These are phyloP conservation scores for Mastomys coucha DNA, from an alignment of 2,113 vertebrate genomes.

Conservation along the genomic window DNA sequence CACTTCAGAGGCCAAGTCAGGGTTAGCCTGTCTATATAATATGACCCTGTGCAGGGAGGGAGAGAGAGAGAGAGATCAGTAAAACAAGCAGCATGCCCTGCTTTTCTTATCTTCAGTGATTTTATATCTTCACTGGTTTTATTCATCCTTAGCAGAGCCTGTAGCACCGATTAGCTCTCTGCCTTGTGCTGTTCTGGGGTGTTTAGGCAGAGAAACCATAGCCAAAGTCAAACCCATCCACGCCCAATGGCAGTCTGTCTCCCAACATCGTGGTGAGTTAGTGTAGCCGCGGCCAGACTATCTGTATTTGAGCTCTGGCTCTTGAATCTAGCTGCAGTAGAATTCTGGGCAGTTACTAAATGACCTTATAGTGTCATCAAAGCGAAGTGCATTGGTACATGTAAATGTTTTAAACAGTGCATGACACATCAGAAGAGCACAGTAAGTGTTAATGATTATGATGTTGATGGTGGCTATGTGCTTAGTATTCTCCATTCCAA, in stretches of 20 bases:
- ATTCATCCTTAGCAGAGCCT: not conserved
- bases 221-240: not conserved
- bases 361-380: not conserved
- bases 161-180: not conserved
- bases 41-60: not conserved
- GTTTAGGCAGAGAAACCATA: not conserved
- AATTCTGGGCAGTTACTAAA: not conserved
- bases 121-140: slow-evolving; percentile 18
- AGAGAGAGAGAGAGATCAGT: not conserved
- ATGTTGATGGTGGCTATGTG: not conserved
- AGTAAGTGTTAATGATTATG: not conserved
- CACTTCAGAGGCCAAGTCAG: not conserved
- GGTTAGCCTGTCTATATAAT: not conserved
- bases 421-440: not conserved
- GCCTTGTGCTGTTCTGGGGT: not conserved
- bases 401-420: not conserved
- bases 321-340: not conserved
- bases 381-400: not conserved
- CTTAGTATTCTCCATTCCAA: not conserved
- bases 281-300: not conserved
- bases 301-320: not conserved
- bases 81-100: not conserved
- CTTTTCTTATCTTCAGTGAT: not conserved
- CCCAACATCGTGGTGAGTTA: not conserved
- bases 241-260: not conserved